A percentile compares a stretch with the other conserved stretches of the same genome.
phyloP scores from a whole-genome alignment of 30 jellyfish, hydroid and myxozoan species.

The Nemopilema nomurai region DNA sequence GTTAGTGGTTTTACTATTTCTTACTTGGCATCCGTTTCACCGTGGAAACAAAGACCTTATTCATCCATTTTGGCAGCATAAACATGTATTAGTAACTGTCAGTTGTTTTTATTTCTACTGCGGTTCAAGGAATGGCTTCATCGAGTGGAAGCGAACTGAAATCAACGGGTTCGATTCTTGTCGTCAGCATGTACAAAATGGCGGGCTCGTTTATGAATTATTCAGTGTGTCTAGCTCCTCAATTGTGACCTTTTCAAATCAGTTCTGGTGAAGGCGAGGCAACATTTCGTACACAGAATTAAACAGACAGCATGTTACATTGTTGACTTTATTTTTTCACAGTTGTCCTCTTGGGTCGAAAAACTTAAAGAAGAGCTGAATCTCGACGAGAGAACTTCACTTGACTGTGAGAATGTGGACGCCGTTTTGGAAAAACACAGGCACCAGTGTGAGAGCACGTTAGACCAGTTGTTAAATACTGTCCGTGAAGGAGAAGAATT shows the following conservation, averaged over 20 bases:
- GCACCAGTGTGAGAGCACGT: conserved; percentile 85
- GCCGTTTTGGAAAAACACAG: conserved; percentile 88
- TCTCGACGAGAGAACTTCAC: conserved; percentile 72
- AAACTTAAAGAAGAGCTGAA: conserved; percentile 89
- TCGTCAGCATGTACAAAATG: not conserved
- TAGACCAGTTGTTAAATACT: conserved; percentile 79
- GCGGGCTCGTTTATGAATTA: not conserved
- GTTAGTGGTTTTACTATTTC: not conserved
- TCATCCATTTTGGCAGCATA: not conserved
- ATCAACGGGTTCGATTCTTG: too few relatives aligned
- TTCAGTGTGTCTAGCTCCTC: not conserved
- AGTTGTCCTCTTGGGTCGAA: conserved; percentile 86
- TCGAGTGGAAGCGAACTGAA: too few relatives aligned
- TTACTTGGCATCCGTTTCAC: not conserved
- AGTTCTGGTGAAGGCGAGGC: not conserved
- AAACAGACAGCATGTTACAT: not conserved
- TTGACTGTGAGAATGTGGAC: conserved; percentile 74
- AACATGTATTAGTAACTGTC: not conserved
- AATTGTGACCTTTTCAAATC: not conserved
- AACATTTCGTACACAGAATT: not conserved
- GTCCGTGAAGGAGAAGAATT: conserved; percentile 94
- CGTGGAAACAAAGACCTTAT: not conserved
- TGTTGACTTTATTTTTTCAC: conserved; percentile 3
- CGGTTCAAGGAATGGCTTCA: too few relatives aligned
- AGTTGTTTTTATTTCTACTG: too few relatives aligned